Evolutionary conservation across 2,888 invertebrate genomes (phyloP).

Genomic region (Eilema griseolum): DNA sequence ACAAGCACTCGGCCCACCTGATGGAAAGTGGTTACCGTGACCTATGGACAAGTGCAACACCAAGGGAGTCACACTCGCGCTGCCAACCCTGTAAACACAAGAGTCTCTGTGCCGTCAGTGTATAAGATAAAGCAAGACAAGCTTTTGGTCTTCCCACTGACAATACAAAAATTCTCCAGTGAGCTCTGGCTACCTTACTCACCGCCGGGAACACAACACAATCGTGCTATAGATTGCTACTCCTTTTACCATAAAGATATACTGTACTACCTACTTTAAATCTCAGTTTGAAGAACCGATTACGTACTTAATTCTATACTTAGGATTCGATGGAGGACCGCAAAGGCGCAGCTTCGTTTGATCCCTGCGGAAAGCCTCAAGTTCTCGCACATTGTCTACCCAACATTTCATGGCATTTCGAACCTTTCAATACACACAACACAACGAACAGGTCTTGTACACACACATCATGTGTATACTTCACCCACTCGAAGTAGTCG

Average conservation of each 20-base stretch:
- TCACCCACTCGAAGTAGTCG: slow-evolving; percentile 37
- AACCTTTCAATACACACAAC: slow-evolving; percentile 20
- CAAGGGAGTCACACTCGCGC: too few relatives aligned
- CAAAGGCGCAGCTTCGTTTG: slow-evolving; percentile 5
- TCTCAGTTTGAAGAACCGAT: not conserved
- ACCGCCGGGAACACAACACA: too few relatives aligned
- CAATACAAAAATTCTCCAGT: too few relatives aligned
- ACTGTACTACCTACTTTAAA: not conserved
- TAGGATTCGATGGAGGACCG: not conserved
- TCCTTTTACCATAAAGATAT: not conserved
- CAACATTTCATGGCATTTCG: not conserved
- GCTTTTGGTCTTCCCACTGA: too few relatives aligned
- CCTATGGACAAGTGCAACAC: too few relatives aligned
- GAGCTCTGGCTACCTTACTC: too few relatives aligned
- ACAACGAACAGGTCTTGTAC: slow-evolving; percentile 15
- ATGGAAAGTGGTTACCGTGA: too few relatives aligned
- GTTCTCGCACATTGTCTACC: not conserved
- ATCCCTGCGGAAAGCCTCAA: not conserved
- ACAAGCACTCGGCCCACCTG: too few relatives aligned
- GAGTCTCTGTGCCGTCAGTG: too few relatives aligned
- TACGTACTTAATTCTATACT: not conserved
- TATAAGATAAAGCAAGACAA: too few relatives aligned
- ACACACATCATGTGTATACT: slow-evolving; percentile 19
- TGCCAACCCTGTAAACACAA: too few relatives aligned
- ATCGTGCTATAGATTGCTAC: not conserved